A percentile compares a stretch with the other conserved stretches of the same genome.
Conservation (phyloP, 2,888 invertebrate genomes). For the Smittia sp. region DNA sequence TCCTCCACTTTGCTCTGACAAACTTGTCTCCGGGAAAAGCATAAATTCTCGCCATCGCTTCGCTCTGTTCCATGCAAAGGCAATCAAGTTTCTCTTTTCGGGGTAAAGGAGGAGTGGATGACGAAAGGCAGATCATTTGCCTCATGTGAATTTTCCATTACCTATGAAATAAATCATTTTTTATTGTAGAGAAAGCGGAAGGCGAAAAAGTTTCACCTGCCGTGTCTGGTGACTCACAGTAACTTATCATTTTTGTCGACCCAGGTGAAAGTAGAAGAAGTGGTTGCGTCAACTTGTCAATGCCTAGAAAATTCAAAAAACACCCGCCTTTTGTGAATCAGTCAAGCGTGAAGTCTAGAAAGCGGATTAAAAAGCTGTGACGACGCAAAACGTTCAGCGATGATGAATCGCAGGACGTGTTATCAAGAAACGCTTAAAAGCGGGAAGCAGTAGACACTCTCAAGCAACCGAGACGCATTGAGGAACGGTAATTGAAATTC, state of each 20-base stretch:
- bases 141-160: constrained; percentile 19
- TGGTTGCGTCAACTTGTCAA: too few relatives aligned
- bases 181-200: neutral
- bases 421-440: neutral
- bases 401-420: too few relatives aligned
- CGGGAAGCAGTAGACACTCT: neutral
- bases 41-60: neutral
- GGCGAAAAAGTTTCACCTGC: constrained; percentile 1
- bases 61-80: neutral
- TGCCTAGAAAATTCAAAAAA: too few relatives aligned
- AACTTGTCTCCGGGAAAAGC: neutral
- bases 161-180: constrained; percentile 28
- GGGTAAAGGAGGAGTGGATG: neutral
- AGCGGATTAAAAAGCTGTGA: too few relatives aligned
- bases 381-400: too few relatives aligned
- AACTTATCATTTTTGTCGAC: neutral
- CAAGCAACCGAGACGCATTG: neutral
- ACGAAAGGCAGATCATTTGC: constrained; percentile 5
- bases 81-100: neutral
- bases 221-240: constrained; percentile 1
- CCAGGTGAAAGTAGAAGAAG: too few relatives aligned
- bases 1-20: neutral
- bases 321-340: too few relatives aligned
- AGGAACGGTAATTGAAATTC: constrained; percentile 31
- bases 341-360: too few relatives aligned